phyloP scores from a whole-genome alignment of 2,113 vertebrate species.

The Dissostichus mawsoni region DNA sequence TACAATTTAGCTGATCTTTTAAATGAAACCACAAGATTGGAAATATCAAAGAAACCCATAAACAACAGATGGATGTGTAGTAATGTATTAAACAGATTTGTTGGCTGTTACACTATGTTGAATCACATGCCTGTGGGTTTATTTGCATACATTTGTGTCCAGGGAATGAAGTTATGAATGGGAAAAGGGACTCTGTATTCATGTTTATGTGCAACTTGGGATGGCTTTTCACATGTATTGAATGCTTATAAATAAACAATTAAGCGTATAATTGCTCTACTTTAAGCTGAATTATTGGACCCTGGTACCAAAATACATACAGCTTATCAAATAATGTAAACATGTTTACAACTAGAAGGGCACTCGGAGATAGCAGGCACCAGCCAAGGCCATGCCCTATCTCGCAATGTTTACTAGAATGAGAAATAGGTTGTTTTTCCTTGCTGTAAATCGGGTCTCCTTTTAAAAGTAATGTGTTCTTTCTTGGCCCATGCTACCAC shows the following conservation, averaged over 20 bases:
- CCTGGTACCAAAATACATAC: background rate
- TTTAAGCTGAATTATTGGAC: background rate
- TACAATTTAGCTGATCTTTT: too few relatives aligned
- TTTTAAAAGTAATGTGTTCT: too few relatives aligned
- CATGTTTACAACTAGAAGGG: too few relatives aligned
- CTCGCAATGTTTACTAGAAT: too few relatives aligned
- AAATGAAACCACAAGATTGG: background rate
- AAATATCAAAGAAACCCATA: constrained; percentile 16
- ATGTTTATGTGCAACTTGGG: background rate
- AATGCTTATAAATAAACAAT: background rate
- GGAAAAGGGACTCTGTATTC: background rate
- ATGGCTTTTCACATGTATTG: background rate
- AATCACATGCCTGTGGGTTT: constrained; percentile 3
- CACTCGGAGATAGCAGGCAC: too few relatives aligned
- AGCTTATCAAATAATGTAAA: background rate
- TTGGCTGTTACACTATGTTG: background rate
- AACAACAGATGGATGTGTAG: background rate
- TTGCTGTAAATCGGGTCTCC: too few relatives aligned
- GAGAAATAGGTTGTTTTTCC: too few relatives aligned
- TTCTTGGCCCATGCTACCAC: too few relatives aligned
- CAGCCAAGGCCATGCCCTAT: too few relatives aligned
- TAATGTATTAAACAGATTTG: background rate
- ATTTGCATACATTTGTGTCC: background rate
- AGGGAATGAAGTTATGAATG: background rate
- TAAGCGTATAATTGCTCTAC: too few relatives aligned